Evolutionary conservation across 37 sponge, comb jelly and placozoan species (phyloP), one percentile per base, ranked within the genome.

Genomic region (Axinella damicornis): DNA sequence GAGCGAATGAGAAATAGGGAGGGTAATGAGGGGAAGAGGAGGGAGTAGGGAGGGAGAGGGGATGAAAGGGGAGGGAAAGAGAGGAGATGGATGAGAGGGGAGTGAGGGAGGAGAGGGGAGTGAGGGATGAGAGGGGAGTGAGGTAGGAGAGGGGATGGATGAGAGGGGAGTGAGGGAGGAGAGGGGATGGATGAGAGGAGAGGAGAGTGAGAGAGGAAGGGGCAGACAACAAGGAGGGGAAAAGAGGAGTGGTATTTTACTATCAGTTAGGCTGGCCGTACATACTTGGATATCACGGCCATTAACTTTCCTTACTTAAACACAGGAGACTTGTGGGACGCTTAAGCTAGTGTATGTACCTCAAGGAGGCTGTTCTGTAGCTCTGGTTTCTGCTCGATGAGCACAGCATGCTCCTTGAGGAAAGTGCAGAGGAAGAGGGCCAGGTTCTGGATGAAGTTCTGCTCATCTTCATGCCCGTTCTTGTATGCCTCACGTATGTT

Each of bases 401-500:
- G 88, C 15, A 73, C 67, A 31, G 86, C 94, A 76, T 99, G 99
- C 58, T 94, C 96, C 69, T 88, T 94, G 62, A 99, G 80, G 67
- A 97, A 95, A 2, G 96, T 97, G 80, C 94, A 91, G 40, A 99
- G 90, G 71, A 96, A 99, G 36, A 99, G 89, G 20, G 95, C 95
- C 69, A 99, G 71, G 78, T 99, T 97, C 73, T 95, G 99, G 24
- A 99, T 99, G 80, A 99, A 99, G 83, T 89, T 82, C 87, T 99
- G 99, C 57, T 99, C 99, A 38, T 95, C 94, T 33, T 95, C 94
- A 36, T 85, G 68, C 22, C 99, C 99, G 52, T 86, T 91, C 81
- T 93, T 89, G 84, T 96, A 99, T n/a, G 97, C 97, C 37, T 97
- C 97, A 57, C 85, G 71, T 33, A 99, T 88, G 87, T 95, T 99